Base-by-base conservation (phyloP, 2,797 vertebrate species). In the Falco columbarius region DNA sequence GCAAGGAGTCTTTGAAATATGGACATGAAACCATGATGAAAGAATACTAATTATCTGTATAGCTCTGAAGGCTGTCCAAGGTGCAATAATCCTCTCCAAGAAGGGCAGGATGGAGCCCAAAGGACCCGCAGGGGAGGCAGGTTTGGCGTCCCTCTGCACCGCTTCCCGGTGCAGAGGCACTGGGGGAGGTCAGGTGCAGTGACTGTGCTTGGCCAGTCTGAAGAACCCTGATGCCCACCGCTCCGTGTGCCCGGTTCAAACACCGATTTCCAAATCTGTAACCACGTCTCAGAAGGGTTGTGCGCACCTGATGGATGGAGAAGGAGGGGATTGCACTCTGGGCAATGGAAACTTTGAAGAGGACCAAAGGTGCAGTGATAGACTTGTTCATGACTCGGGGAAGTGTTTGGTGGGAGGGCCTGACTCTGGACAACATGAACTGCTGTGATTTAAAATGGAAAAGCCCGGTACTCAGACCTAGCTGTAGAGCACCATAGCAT, bases 21-120 rank as follows among this genome's bases (percentile, higher is more conserved):
- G 13, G 38, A 58, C 19, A 19, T 20, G 47, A 87, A 83, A 73
- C 9, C 2, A 2, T 56, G 36, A 34, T 3, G 21, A 40, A 5
- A 27, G 23, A 36, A 2, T 32, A 29, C 8, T 74, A 30, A 42
- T 4, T 47, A 5, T 32, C 34, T 40, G 6, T 9, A 29, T 5
- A 51, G 19, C 15, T 79, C 21, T 61, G 36, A 38, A 81, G 14
- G 58, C 12, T 65, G 47, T 18, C 29, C 17, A 44, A 10, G 29
- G 40, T 30, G 21, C 58, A 67, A 27, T 26, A 62, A 54, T 32
- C 8, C 34, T 56, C 42, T n/a, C 3, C 12, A 46, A 47, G 42
- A 72, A 73, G 15, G 21, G 23, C 1, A 7, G 17, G n/a, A 15
- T 14, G 8, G 29, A 55, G 20, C 1, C 2, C 0, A 0, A 80